Conservation (phyloP, 2,888 invertebrate species). For the Mesochorus sp. region DNA sequence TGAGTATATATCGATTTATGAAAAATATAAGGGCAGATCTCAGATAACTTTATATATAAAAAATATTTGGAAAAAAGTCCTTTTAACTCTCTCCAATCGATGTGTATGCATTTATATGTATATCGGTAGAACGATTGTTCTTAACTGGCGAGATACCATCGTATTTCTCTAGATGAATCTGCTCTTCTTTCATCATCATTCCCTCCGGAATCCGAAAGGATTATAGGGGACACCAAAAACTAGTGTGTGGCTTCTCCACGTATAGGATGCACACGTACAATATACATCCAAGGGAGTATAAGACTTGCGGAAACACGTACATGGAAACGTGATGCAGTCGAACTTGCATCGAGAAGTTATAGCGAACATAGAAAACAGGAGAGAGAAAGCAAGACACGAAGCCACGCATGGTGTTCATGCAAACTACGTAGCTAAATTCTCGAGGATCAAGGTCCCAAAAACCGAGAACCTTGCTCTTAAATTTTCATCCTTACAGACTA, state of each 20-base stretch:
- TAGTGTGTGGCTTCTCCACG: neutral
- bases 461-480: constrained; percentile 66
- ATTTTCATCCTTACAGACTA: constrained; percentile 21
- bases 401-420: constrained; percentile 8
- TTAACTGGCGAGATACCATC: constrained; percentile 70
- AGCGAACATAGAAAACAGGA: constrained; percentile 2
- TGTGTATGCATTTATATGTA: neutral
- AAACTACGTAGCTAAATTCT: constrained; percentile 72
- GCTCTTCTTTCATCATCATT: constrained; percentile 13
- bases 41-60: neutral
- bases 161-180: constrained; percentile 73
- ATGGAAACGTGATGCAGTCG: constrained; percentile 18
- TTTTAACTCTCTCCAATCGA: neutral
- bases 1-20: neutral
- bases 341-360: constrained; percentile 15
- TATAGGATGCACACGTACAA: neutral
- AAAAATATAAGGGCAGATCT: neutral
- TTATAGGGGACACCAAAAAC: constrained; percentile 31
- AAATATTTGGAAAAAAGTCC: neutral
- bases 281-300: neutral
- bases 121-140: neutral
- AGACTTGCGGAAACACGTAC: constrained; percentile 3
- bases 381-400: neutral
- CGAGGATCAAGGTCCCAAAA: constrained; percentile 65
- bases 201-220: constrained; percentile 18